A percentile compares a stretch with the other conserved stretches of the same genome.
These are phyloP conservation scores for Tricholauxania praeusta DNA, from an alignment of 2,888 invertebrate species.

Conservation along the genomic window DNA sequence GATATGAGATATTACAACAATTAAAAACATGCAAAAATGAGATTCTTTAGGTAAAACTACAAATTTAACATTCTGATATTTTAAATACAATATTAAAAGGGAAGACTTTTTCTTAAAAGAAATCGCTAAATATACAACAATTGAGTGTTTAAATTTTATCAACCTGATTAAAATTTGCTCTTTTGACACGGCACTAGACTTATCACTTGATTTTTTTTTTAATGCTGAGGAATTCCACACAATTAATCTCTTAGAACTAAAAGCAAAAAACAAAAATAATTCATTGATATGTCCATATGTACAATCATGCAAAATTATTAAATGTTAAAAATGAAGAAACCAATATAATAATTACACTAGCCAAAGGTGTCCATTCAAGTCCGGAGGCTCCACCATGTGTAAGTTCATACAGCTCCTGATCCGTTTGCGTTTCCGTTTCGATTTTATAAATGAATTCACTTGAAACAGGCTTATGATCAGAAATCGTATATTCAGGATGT, in stretches of 20 bases:
- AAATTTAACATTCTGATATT: no score
- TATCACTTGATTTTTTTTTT: not conserved
- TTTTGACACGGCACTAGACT: no score
- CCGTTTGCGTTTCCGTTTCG: constrained; percentile 49
- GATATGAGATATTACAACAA: no score
- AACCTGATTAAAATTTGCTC: no score
- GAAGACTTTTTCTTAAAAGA: no score
- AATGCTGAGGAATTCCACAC: not conserved
- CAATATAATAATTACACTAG: constrained; percentile 55
- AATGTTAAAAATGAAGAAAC: constrained; percentile 47
- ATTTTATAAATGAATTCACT: constrained; percentile 73
- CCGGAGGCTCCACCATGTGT: constrained; percentile 53
- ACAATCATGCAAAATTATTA: constrained; percentile 32
- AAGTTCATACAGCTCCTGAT: constrained; percentile 58
- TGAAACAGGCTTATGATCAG: constrained; percentile 95
- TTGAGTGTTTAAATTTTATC: no score
- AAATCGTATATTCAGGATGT: constrained; percentile 80
- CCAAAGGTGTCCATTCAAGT: constrained; percentile 41
- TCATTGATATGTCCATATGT: no score
- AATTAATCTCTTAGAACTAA: not conserved
- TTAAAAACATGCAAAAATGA: no score
- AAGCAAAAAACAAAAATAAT: constrained; percentile 19
- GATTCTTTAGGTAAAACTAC: no score
- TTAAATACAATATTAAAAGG: no score
- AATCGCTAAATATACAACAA: no score